Evolutionary conservation across 1,140 invertebrate genomes (phyloP), one percentile per base, ranked within the genome.

Genomic region (Drosophila littoralis): DNA sequence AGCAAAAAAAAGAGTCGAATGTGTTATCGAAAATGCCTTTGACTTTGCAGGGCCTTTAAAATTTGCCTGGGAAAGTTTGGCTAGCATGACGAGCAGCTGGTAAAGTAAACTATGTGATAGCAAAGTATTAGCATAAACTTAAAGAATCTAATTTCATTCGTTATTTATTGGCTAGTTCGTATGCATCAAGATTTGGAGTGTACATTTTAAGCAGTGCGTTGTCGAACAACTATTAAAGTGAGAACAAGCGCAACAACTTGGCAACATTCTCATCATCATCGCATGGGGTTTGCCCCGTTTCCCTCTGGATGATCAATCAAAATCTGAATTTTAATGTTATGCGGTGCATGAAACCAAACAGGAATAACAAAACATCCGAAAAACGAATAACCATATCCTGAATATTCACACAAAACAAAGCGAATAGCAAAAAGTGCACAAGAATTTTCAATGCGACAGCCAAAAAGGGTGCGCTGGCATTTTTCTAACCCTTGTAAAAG

Each of bases 311-410:
- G 84, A 89, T 89, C 84, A 89, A 89, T 89, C 84, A 88, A 88
- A 84, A 77, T 77, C 77, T 80, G 74, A 89, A 88, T 88, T 88
- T 89, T 89, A 89, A 89, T 89, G 80, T 89, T 89, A 89, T 88
- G 84, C 84, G 77, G 74, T 83, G 82, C 83, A 88, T 88, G 70
- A 88, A 88, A 89, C 79, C 83, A 73, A 86, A 73, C 68, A 57
- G 65, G 58, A 76, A 68, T 66, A 64, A 61, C 48, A 69, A 42
- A 52, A 43, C 40, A 51, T 13, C 22, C 13, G 9, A 80, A 74
- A 70, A 67, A 57, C 22, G 38, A 68, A 71, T 69, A 81, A 81
- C 69, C 79, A 83, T 86, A 83, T 88, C 76, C 83, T 74, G 77
- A 67, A 75, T 59, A 79, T 65, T 50, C 66, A 15, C 46, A 51